Base-by-base conservation (phyloP, 1,140 invertebrate species). In the Muscidifurax raptorellus region DNA sequence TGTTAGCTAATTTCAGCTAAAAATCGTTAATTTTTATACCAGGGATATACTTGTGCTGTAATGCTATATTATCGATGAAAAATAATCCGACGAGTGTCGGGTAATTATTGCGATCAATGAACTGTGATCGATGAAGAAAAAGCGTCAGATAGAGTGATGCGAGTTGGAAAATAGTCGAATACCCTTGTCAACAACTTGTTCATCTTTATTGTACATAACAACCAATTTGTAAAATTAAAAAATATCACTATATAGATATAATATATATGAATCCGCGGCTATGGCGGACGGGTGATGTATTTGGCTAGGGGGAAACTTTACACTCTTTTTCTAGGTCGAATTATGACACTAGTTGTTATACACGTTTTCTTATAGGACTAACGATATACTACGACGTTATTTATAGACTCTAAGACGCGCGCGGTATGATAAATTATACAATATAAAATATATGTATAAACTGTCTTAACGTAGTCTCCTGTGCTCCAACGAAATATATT, bases 191-290 rank as follows among this genome's bases (percentile, higher is more conserved):
- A 84, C 77, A 84, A 79, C 44, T 25, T 59, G 52, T 59, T 1
- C 36, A 3, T 27, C 32, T 84, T 83, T 78, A 80, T 84, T 79
- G 79, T 84, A 72, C 64, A 83, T 84, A 84, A 80, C 67, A 84
- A 84, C 82, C 76, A 84, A 84, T 77, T 40, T 36, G 27, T 74
- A 84, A 84, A 28, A 84, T 84, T 66, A 79, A 79, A 78, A 79
- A 67, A 67, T 78, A 78, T 59, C 32, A 40, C 71, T 40, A 28
- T 74, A 2, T n/a, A 59, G 4, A 5, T 9, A 59, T 59, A 59
- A 52, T 52, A 82, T 6, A 40, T 40, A 69, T 28, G 25, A 82
- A 44, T 75, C 64, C 80, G 40, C 80, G 30, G 47, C 10, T 52
- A 32, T 9, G 7, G 25, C 59, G 22, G n/a, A 72, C 18, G 22